phyloP scores from a whole-genome alignment of 2,113 vertebrate species.

The Salvelinus fontinalis region DNA sequence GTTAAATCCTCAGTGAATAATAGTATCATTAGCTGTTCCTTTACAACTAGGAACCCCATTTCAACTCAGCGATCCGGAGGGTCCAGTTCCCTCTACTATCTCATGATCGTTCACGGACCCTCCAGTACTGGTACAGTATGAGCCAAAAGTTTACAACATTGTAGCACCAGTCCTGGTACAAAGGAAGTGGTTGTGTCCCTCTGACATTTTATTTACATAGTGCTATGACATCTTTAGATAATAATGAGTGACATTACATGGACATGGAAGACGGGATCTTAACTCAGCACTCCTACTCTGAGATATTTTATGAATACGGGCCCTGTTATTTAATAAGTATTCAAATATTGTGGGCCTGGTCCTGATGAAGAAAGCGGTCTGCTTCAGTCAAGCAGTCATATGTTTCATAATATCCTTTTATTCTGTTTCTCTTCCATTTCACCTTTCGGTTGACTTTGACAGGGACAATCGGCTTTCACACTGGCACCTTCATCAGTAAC shows the following conservation, averaged over 20 bases:
- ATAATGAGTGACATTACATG: too few species aligned
- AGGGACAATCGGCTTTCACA: constrained; percentile 70
- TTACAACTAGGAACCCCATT: constrained; percentile 67
- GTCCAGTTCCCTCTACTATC: constrained; percentile 43
- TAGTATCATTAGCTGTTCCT: constrained; percentile 71
- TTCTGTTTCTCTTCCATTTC: not conserved
- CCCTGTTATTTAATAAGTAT: too few species aligned
- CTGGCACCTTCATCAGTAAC: constrained; percentile 6
- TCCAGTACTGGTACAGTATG: constrained; percentile 49
- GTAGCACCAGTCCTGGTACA: not conserved
- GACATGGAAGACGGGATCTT: too few species aligned
- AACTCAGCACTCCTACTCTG: too few species aligned
- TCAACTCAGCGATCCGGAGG: constrained; percentile 47
- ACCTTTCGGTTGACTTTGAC: not conserved
- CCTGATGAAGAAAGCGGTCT: too few species aligned
- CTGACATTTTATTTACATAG: not conserved
- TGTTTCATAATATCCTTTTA: not conserved
- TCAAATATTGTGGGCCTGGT: too few species aligned
- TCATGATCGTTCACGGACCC: constrained; percentile 68
- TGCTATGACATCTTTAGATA: not conserved
- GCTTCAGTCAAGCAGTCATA: too few species aligned
- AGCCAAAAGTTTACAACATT: too few species aligned
- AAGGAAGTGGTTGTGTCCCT: not conserved
- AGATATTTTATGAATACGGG: too few species aligned
- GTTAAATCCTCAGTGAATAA: constrained; percentile 47